These are phyloP conservation scores for Cerceris rybyensis DNA, from an alignment of 2,888 invertebrate species.

Conservation along the genomic window DNA sequence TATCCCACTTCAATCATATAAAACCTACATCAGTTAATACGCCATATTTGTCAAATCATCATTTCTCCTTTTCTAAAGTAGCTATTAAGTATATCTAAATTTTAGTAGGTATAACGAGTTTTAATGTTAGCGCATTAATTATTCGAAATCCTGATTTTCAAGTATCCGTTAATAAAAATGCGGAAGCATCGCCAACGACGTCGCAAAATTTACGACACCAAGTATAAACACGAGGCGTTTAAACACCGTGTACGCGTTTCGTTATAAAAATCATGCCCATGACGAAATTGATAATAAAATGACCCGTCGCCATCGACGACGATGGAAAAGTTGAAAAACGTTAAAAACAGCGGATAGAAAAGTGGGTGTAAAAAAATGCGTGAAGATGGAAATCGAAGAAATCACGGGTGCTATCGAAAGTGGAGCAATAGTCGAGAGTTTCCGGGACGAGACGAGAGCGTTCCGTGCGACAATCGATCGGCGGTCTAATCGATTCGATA, in stretches of 20 bases:
- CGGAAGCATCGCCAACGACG: no score
- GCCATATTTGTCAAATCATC: no score
- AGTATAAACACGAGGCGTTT: no score
- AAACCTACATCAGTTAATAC: no score
- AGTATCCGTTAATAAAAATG: no score
- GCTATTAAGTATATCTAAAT: no score
- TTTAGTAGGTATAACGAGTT: no score
- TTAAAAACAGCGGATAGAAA: neutral
- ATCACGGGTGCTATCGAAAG: conserved; percentile 54
- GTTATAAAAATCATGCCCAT: neutral
- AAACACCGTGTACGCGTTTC: neutral
- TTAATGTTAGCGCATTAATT: no score
- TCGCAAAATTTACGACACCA: no score
- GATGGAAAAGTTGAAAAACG: neutral
- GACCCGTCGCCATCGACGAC: neutral
- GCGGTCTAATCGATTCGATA: conserved; percentile 68
- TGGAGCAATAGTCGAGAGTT: conserved; percentile 61
- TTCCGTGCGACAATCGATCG: conserved; percentile 61
- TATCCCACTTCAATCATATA: no score
- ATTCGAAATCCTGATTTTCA: no score
- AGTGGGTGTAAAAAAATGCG: neutral
- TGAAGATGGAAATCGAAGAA: conserved; percentile 31
- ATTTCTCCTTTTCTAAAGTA: no score
- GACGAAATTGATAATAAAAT: neutral
- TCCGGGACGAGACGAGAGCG: conserved; percentile 52